A percentile compares a stretch with the other conserved stretches of the same genome.
These are phyloP conservation scores for Amphiura filiformis DNA, from an alignment of 35 echinoderm and acorn worm genomes.

Conservation along the genomic window DNA sequence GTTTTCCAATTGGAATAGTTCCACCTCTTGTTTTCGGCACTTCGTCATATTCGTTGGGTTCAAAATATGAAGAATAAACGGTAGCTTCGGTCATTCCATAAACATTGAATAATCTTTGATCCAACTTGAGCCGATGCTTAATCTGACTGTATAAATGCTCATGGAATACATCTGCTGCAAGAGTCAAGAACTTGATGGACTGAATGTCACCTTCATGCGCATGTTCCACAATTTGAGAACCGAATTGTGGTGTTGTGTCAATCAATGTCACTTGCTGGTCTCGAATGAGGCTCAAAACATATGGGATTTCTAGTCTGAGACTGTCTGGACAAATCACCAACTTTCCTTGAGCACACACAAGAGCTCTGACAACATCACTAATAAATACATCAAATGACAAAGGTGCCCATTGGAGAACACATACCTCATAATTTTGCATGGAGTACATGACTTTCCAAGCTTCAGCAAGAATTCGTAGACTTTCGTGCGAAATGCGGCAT, in stretches of 20 bases:
- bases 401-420: neutral
- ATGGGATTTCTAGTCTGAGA: slow-evolving; percentile 8
- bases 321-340: slow-evolving; percentile 5
- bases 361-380: neutral
- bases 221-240: neutral
- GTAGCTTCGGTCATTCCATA: slow-evolving; percentile 23
- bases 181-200: neutral
- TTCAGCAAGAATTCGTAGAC: neutral
- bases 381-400: neutral
- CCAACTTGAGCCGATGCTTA: neutral
- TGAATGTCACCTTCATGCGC: neutral
- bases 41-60: neutral
- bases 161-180: neutral
- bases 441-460: neutral
- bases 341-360: neutral
- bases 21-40: neutral
- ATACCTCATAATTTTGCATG: neutral
- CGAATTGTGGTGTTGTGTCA: slow-evolving; percentile 19
- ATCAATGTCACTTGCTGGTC: neutral
- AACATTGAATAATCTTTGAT: slow-evolving; percentile 23
- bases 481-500: neutral
- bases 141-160: slow-evolving; percentile 9
- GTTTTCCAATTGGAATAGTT: neutral
- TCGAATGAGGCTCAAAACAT: slow-evolving; percentile 4
- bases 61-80: slow-evolving; percentile 12